Evolutionary conservation across 2,888 invertebrate species (phyloP), one percentile per base, ranked within the genome.

Genomic region (Muscina levida): DNA sequence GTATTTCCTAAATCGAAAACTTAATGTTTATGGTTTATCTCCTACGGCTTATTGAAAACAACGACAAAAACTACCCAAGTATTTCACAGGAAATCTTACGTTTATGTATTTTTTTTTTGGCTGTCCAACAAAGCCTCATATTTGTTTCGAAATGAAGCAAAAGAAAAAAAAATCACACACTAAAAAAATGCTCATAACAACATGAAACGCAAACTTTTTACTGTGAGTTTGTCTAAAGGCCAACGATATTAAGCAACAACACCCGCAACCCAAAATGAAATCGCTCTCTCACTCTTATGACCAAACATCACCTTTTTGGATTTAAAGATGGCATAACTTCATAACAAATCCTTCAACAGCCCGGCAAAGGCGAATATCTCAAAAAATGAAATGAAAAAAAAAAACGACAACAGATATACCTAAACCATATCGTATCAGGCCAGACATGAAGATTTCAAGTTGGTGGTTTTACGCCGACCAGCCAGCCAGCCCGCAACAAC

Each of bases 51-150:
- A 79, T 82, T 65, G 19, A 68, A 72, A 79, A 72, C 15, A 71
- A 66, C 66, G 51, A 67, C 57, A 44, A 66, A 46, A 19, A 65
- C 22, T n/a, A 1, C 51, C 42, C 48, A 48, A 70, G 68, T 31
- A 79, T 81, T 83, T 83, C 83, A 81, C 80, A 81, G 79, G 83
- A 83, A 83, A 82, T 83, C 72, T 82, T 70, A 22, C n/a, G n/a
- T n/a, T n/a, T n/a, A n/a, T n/a, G n/a, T n/a, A 37, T 11, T 37
- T 31, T 46, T 44, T 53, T 53, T 22, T 53, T 53, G 53, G 22
- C 10, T 13, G 4, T 31, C 44, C n/a, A 2, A 13, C 3, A 37
- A 11, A 62, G 39, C n/a, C n/a, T 59, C 19, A 37, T 62, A 42
- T 62, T 62, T 62, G 62, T 62, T 62, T 62, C 62, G 62, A 22